Conservation (phyloP, 2,113 vertebrate species). For the Todiramphus chloris region DNA sequence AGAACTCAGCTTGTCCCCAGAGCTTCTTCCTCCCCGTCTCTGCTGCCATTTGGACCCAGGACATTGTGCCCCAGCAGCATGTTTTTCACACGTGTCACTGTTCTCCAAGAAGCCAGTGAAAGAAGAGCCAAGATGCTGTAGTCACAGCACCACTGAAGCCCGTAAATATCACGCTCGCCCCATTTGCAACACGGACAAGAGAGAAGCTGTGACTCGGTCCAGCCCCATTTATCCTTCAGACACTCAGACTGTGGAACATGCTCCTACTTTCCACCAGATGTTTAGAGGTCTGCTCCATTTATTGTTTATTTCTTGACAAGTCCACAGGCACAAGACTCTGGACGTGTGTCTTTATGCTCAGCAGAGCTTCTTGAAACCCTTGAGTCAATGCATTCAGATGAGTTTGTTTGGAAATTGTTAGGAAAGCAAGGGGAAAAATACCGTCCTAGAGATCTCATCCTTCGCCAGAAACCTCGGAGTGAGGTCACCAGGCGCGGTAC, state of each 20-base stretch:
- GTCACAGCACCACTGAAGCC: slow-evolving; percentile 9
- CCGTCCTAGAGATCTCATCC: neutral
- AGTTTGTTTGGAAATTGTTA: slow-evolving; percentile 37
- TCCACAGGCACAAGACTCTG: neutral
- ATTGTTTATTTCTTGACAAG: slow-evolving; percentile 29
- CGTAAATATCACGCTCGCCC: neutral
- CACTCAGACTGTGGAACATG: neutral
- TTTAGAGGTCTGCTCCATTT: neutral
- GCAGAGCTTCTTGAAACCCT: slow-evolving; percentile 24
- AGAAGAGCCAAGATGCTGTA: slow-evolving; percentile 8
- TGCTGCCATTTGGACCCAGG: neutral
- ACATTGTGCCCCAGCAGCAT: neutral
- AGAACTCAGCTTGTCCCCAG: neutral
- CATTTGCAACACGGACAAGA: neutral
- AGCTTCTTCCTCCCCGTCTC: neutral
- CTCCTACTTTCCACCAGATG: slow-evolving; percentile 19
- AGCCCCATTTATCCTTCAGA: slow-evolving; percentile 42
- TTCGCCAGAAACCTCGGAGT: neutral
- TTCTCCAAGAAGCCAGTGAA: neutral
- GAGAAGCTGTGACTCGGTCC: neutral
- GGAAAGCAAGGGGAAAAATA: slow-evolving; percentile 25
- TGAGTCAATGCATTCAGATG: neutral
- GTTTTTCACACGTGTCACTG: neutral
- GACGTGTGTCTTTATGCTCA: neutral
- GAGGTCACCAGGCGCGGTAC: neutral